Conservation (phyloP, 2,888 invertebrate species). For the Aphodius granarius region DNA sequence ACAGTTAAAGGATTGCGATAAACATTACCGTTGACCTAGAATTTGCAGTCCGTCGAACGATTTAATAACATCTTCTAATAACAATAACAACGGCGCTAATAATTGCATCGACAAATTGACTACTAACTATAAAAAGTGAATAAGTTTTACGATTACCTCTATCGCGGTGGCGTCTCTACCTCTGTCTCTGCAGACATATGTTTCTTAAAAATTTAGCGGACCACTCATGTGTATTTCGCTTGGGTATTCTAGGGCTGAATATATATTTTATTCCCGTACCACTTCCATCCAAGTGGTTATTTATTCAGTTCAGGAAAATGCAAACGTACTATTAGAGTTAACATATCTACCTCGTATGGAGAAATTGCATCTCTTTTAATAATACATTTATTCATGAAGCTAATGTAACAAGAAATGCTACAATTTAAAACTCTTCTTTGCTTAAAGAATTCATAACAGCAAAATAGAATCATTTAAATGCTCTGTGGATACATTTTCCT, state of each 20-base stretch:
- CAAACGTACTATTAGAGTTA: too few relatives aligned
- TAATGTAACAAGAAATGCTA: too few relatives aligned
- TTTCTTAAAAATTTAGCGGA: background rate
- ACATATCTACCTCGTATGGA: too few relatives aligned
- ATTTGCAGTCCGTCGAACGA: background rate
- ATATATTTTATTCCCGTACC: background rate
- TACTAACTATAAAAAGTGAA: background rate
- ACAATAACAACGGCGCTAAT: background rate
- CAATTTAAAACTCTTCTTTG: too few relatives aligned
- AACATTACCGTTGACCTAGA: background rate
- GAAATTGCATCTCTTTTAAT: too few relatives aligned
- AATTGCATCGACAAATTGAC: background rate
- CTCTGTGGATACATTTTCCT: too few relatives aligned
- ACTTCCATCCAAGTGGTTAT: background rate
- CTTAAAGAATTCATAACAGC: too few relatives aligned
- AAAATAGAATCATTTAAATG: too few relatives aligned
- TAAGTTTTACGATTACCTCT: background rate
- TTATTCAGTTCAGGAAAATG: background rate
- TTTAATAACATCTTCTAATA: background rate
- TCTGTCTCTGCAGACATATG: background rate
- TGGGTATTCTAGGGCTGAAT: background rate
- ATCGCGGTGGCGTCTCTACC: background rate
- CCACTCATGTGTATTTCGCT: background rate
- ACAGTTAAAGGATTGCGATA: background rate
- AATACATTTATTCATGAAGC: too few relatives aligned